A percentile compares a stretch with the other conserved stretches of the same genome.
Evolutionary conservation across 2,888 invertebrate genomes (phyloP).

Genomic region (Willowsia nigromaculata): DNA sequence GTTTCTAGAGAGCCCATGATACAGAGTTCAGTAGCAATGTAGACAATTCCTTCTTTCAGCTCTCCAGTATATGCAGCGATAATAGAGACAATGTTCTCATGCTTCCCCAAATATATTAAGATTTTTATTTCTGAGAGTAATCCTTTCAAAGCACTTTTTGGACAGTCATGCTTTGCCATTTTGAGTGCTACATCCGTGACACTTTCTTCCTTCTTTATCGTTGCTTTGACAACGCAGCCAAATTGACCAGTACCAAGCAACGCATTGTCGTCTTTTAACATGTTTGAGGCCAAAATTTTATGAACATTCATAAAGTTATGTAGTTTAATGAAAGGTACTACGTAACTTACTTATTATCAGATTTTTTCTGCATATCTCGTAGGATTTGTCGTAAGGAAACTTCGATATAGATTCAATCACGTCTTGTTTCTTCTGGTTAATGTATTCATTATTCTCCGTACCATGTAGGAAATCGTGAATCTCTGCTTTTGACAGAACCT

Average conservation of each 20-base stretch:
- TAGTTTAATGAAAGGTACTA: no score
- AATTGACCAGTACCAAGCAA: slow-evolving; percentile 12
- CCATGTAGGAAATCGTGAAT: no score
- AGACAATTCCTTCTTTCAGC: background rate
- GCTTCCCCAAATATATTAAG: slow-evolving; percentile 8
- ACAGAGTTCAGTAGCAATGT: background rate
- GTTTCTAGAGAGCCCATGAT: background rate
- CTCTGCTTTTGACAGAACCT: no score
- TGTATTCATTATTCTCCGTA: no score
- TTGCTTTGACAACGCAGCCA: background rate
- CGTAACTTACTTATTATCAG: no score
- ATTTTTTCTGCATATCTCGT: no score
- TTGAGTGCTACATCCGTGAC: background rate
- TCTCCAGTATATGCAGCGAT: background rate
- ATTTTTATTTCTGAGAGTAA: slow-evolving; percentile 31
- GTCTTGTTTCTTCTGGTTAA: no score
- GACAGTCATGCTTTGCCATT: background rate
- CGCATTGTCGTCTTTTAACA: background rate
- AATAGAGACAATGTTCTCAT: background rate
- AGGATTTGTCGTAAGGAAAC: no score
- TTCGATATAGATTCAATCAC: no score
- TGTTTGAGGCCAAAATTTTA: no score
- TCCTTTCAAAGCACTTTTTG: background rate
- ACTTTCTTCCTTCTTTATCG: background rate
- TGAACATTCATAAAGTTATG: no score